These are phyloP conservation scores for Phaethon lepturus DNA, from an alignment of 2,113 vertebrate species.

Conservation along the genomic window DNA sequence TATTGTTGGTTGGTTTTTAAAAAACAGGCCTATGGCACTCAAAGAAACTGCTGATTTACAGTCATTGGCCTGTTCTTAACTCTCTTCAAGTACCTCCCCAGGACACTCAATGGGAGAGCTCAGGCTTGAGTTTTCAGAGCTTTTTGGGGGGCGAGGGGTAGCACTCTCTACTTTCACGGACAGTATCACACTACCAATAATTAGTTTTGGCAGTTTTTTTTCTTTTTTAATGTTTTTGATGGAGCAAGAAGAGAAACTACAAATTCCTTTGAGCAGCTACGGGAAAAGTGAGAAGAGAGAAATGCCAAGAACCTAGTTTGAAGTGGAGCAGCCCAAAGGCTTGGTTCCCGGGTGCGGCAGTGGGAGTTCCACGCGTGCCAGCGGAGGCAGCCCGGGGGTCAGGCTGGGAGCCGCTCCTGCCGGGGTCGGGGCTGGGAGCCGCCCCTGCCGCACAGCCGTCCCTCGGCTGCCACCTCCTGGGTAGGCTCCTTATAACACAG, in stretches of 20 bases:
- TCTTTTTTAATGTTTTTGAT: not conserved
- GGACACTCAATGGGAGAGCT: not conserved
- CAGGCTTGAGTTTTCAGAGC: not conserved
- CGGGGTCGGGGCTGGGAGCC: fast-evolving
- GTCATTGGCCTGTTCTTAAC: not conserved
- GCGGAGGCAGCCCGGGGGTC: not conserved
- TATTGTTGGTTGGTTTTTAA: not conserved
- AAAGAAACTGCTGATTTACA: not conserved
- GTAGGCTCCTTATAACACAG: not conserved
- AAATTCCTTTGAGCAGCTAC: not conserved
- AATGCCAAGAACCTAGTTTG: not conserved
- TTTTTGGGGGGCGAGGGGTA: not conserved
- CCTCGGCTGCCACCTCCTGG: constrained; percentile 60
- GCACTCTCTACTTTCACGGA: not conserved
- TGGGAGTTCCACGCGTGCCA: not conserved
- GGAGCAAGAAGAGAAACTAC: not conserved
- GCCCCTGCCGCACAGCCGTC: not conserved
- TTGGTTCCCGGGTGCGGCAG: not conserved
- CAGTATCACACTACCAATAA: not conserved
- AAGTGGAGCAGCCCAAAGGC: not conserved
- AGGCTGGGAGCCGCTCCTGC: not conserved
- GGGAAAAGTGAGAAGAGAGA: not conserved
- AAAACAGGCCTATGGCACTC: not conserved
- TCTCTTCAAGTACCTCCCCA: not conserved
- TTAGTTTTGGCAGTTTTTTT: not conserved